Conservation (phyloP, 1,140 invertebrate species). For the Elymnias hypermnestra region DNA sequence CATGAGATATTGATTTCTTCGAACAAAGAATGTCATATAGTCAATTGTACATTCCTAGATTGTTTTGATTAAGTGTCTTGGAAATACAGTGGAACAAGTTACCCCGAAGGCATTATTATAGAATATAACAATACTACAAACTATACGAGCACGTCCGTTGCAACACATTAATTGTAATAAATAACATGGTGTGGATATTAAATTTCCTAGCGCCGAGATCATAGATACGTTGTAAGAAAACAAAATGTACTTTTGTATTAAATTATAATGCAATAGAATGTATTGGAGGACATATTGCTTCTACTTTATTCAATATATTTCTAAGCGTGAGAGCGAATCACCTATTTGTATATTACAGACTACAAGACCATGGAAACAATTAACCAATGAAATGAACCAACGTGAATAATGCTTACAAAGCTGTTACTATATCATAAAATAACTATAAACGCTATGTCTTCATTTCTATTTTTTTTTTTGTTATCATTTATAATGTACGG, state of each 20-base stretch:
- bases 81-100: conserved; percentile 7
- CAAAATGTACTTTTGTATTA: background rate
- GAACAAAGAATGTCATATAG: background rate
- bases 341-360: too few species aligned
- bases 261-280: too few species aligned
- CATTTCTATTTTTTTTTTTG: too few species aligned
- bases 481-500: too few species aligned
- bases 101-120: conserved; percentile 9
- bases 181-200: conserved; percentile 5
- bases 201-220: background rate
- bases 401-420: too few species aligned
- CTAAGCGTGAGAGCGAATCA: too few species aligned
- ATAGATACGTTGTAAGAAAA: background rate
- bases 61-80: conserved; percentile 12
- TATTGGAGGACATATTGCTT: too few species aligned
- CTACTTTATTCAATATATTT: too few species aligned
- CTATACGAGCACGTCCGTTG: conserved; percentile 2
- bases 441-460: too few species aligned
- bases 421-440: too few species aligned
- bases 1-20: background rate
- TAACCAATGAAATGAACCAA: too few species aligned
- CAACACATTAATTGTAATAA: conserved; percentile 15
- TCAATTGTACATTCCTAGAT: conserved; percentile 8
- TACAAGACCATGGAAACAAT: too few species aligned
- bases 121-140: background rate